These are phyloP conservation scores for Galerucella nymphaeae DNA, from an alignment of 2,888 invertebrate genomes.

Conservation along the genomic window DNA sequence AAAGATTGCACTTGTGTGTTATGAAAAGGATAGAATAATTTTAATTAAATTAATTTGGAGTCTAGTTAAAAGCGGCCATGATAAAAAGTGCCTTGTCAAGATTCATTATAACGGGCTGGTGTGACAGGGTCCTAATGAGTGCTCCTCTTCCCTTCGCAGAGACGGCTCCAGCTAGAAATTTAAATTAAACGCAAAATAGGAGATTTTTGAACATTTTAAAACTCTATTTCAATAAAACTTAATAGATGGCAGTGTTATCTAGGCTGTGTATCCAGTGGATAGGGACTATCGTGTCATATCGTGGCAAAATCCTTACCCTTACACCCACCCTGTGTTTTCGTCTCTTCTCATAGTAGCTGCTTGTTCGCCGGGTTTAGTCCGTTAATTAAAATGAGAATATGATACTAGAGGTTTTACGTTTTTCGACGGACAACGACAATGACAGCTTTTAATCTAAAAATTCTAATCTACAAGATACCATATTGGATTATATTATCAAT, in stretches of 20 bases:
- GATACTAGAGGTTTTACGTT: constrained; percentile 59
- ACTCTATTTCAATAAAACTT: too few species aligned
- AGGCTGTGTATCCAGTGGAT: too few species aligned
- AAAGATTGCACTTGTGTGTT: constrained; percentile 49
- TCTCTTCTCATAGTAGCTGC: constrained; percentile 23
- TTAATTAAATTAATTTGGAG: constrained; percentile 64
- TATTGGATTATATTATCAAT: too few species aligned
- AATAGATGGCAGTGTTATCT: too few species aligned
- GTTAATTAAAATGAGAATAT: constrained; percentile 64
- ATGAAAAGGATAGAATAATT: constrained; percentile 58
- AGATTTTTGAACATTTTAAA: not conserved
- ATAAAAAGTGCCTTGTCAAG: constrained; percentile 64
- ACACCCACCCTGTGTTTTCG: constrained; percentile 5
- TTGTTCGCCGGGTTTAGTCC: constrained; percentile 60
- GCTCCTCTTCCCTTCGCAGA: constrained; percentile 47
- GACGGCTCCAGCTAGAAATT: not conserved
- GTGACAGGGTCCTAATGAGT: constrained; percentile 65
- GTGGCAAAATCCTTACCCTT: not conserved
- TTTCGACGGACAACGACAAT: constrained; percentile 58
- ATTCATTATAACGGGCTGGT: constrained; percentile 64
- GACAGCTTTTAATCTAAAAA: constrained; percentile 55
- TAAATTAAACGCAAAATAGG: too few species aligned
- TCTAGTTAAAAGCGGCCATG: constrained; percentile 62
- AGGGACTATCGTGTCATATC: too few species aligned
- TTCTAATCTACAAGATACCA: constrained; percentile 17